Conservation (phyloP, 2,888 invertebrate genomes). For the Aricia artaxerxes region DNA sequence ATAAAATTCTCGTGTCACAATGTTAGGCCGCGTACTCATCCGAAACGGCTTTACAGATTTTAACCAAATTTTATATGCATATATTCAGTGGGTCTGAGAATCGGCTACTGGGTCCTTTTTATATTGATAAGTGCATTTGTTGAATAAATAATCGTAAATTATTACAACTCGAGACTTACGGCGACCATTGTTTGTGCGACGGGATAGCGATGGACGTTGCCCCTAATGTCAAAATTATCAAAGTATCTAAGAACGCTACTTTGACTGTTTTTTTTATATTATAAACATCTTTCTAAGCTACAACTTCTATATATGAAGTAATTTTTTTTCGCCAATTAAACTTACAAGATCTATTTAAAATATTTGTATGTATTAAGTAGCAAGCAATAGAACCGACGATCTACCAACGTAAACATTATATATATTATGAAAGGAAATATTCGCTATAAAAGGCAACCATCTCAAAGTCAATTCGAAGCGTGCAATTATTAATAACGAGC, state of each 20-base stretch:
- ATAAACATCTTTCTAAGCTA: not conserved
- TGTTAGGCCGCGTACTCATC: too few species aligned
- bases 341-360: not conserved
- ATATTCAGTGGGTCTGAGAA: too few species aligned
- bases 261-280: not conserved
- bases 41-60: too few species aligned
- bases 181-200: too few species aligned
- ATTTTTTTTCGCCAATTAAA: not conserved
- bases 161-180: too few species aligned
- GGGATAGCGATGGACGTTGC: too few species aligned
- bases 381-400: not conserved
- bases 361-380: not conserved
- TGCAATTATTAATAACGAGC: slow-evolving; percentile 36
- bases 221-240: too few species aligned
- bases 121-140: too few species aligned
- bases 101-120: too few species aligned
- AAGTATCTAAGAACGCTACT: not conserved
- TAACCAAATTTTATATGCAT: too few species aligned
- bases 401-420: not conserved
- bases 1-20: too few species aligned
- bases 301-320: not conserved
- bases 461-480: slow-evolving; percentile 2
- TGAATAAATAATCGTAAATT: too few species aligned
- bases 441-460: not conserved
- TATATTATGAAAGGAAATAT: not conserved